A percentile compares a stretch with the other conserved stretches of the same genome.
Evolutionary conservation across 2,888 invertebrate species (phyloP).

Genomic region (Zeuzera pyrina): DNA sequence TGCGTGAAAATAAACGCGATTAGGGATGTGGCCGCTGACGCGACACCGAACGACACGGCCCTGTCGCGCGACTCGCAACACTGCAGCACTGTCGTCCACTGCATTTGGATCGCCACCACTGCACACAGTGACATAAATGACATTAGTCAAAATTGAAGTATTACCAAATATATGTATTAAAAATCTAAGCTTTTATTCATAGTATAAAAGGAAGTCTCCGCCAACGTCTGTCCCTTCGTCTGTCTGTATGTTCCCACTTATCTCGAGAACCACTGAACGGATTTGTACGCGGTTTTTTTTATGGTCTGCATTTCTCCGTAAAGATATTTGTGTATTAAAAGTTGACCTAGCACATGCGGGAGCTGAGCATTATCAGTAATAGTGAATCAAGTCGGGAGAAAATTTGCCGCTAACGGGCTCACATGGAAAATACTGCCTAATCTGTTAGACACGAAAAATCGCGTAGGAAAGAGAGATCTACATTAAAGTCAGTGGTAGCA

Average conservation of each 20-base stretch:
- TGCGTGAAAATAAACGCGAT: conserved; percentile 18
- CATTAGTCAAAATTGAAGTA: neutral
- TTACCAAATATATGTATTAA: neutral
- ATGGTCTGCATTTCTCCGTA: no score
- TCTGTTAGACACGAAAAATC: no score
- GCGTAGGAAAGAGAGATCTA: no score
- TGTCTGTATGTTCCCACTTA: conserved; percentile 8
- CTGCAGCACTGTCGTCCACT: conserved; percentile 18
- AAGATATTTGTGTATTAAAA: no score
- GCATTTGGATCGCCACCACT: conserved; percentile 23
- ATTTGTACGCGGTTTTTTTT: no score
- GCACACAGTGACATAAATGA: conserved; percentile 4
- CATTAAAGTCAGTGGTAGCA: no score
- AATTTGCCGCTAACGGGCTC: no score
- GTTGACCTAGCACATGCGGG: no score
- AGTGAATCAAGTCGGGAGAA: no score
- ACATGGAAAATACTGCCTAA: no score
- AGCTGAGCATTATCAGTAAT: no score
- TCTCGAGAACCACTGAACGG: no score
- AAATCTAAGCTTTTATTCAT: conserved; percentile 15
- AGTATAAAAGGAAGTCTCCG: conserved; percentile 13
- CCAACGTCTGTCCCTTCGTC: conserved; percentile 17
- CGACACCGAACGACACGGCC: conserved; percentile 19
- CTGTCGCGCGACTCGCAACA: conserved; percentile 21
- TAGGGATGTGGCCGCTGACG: conserved; percentile 15